Evolutionary conservation across 2,888 invertebrate species (phyloP).

Genomic region (Ashinkailepas kermadecensis): DNA sequence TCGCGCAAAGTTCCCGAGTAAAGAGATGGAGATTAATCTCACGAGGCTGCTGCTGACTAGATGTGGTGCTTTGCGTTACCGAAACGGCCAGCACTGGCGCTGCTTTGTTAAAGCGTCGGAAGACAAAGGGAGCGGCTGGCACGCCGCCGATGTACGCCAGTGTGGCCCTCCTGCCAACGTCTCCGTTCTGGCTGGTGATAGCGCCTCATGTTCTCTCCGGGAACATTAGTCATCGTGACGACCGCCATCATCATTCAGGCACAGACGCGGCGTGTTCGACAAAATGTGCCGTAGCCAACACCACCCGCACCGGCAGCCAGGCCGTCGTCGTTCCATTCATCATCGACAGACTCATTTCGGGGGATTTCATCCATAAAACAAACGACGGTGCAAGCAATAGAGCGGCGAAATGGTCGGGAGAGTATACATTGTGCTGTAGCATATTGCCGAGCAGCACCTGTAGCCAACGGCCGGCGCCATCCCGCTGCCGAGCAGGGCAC

Average conservation of each 20-base stretch:
- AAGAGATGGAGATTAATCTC: constrained; percentile 16
- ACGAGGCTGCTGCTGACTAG: background rate
- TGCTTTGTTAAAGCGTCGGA: background rate
- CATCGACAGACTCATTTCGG: constrained; percentile 6
- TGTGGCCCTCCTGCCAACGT: background rate
- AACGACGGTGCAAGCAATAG: constrained; percentile 8
- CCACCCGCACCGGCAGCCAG: background rate
- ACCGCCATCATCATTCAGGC: background rate
- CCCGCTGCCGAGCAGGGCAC: too few relatives aligned
- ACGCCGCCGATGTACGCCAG: background rate
- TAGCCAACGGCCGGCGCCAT: too few relatives aligned
- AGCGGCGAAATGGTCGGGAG: background rate
- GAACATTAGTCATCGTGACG: background rate
- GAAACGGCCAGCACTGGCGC: background rate
- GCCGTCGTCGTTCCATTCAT: background rate
- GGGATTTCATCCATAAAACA: constrained; percentile 16
- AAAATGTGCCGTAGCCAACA: background rate
- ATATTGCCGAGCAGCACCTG: background rate
- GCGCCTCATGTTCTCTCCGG: background rate
- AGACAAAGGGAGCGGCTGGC: background rate
- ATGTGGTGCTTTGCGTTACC: too few relatives aligned
- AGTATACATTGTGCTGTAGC: background rate
- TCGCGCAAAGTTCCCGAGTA: constrained; percentile 5
- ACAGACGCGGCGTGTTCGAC: background rate
- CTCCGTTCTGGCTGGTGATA: background rate